Evolutionary conservation across 2,888 invertebrate genomes (phyloP), one percentile per base, ranked within the genome.

Genomic region (Drosophila niveifrons): DNA sequence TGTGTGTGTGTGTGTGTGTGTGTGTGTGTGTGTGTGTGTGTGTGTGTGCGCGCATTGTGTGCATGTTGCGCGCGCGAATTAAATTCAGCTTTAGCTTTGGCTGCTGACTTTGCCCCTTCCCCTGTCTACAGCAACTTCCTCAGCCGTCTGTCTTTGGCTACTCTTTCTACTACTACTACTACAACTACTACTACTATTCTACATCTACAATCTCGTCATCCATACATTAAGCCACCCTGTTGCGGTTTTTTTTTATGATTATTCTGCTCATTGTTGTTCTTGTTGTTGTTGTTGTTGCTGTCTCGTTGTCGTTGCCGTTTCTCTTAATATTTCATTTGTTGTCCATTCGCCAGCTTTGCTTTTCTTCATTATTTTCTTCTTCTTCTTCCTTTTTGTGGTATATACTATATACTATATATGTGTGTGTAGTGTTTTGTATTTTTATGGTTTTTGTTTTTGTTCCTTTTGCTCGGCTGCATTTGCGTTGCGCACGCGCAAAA

Each of bases 401-500:
- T 62, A 31, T 41, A 36, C 3, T 3, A 9, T 29, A 29, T 29
- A 29, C 29, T 29, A 29, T 29, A 1, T 29, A 29, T 29, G 9
- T 34, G 11, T 34, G 11, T 10, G 11, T 10, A 11, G 7, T 29
- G 8, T 34, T 1, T 3, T 11, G 29, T 29, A 2, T 18, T 15
- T 34, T 44, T 10, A 2, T 11, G 31, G 3, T 2, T 23, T 48
- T 52, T 23, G 28, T n/a, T 17, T 10, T 29, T 31, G 36, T 71
- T 11, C 41, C 51, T 58, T 58, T 44, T 59, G 58, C 55, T 55
- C 63, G 50, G 41, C 69, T 79, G 79, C 79, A 79, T 77, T 79
- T 50, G 66, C 66, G 80, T 51, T 78, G 79, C 77, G 81, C 80
- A 81, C 81, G 79, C 81, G 81, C 79, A 81, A 78, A 81, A 81